These are phyloP conservation scores for Hepsetus odoe DNA, from an alignment of 2,113 vertebrate species.

Conservation along the genomic window DNA sequence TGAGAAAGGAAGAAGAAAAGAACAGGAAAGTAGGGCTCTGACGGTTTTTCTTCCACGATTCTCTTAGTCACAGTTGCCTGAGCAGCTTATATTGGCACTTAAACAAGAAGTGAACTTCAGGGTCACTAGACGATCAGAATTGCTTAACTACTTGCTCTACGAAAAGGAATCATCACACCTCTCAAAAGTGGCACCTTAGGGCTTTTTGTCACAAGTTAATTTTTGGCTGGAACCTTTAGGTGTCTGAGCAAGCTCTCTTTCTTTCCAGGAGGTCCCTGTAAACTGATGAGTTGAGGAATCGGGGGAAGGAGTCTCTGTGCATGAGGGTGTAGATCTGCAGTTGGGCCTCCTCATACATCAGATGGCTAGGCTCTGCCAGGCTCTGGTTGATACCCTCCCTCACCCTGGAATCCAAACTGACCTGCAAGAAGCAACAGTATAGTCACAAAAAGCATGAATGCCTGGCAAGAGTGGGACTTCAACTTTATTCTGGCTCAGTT, in stretches of 20 bases:
- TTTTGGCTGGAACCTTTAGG: conserved; percentile 77
- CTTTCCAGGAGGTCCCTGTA: conserved; percentile 91
- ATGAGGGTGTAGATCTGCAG: conserved; percentile 99
- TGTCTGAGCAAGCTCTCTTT: conserved; percentile 85
- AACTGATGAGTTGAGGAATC: conserved; percentile 93
- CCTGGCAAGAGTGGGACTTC: no score
- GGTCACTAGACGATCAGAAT: conserved; percentile 58
- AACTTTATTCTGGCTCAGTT: no score
- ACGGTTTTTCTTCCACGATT: conserved; percentile 57
- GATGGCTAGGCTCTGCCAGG: conserved; percentile 87
- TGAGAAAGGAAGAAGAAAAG: conserved; percentile 68
- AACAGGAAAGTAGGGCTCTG: conserved; percentile 73
- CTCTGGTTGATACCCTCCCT: conserved; percentile 91
- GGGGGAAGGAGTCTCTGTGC: conserved; percentile 98
- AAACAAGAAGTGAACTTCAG: conserved; percentile 64
- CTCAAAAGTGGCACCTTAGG: conserved; percentile 76
- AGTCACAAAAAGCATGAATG: no score
- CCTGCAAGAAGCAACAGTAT: conserved; percentile 73
- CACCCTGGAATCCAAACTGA: conserved; percentile 96
- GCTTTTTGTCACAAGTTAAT: conserved; percentile 58
- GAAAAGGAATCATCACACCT: conserved; percentile 69
- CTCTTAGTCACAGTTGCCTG: conserved; percentile 64
- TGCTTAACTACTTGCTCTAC: conserved; percentile 55
- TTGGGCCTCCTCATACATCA: conserved; percentile 93
- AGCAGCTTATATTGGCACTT: conserved; percentile 71